Percentiles rank a stretch among this genome's conserved stretches.
Evolutionary conservation across 2,888 invertebrate genomes (phyloP).

Genomic region (Cenopis cana): DNA sequence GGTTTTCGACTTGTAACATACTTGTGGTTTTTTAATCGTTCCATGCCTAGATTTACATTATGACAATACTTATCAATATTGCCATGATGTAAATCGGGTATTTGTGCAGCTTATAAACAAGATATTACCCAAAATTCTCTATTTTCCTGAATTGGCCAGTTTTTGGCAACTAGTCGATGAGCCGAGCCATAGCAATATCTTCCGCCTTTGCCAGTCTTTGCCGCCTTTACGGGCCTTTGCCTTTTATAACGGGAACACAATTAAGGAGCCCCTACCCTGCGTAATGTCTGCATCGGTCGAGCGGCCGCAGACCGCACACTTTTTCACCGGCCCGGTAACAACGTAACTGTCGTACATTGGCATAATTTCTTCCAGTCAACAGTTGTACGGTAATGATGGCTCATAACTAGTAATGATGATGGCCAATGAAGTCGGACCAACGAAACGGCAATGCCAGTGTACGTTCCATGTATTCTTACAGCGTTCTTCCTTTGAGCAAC

Average conservation of each 20-base stretch:
- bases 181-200: neutral
- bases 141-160: neutral
- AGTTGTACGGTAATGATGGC: slow-evolving; percentile 46
- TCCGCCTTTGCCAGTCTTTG: neutral
- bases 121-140: neutral
- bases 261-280: slow-evolving; percentile 30
- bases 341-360: slow-evolving; percentile 52
- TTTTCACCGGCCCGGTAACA: slow-evolving; percentile 48
- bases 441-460: slow-evolving; percentile 39
- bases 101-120: neutral
- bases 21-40: no score
- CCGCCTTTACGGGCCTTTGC: neutral
- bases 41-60: neutral
- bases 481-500: slow-evolving; percentile 12
- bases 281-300: slow-evolving; percentile 42
- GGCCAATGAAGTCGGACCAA: slow-evolving; percentile 38
- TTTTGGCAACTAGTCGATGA: neutral
- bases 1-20: no score
- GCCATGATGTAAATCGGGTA: no score
- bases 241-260: slow-evolving; percentile 37
- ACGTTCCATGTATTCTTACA: neutral
- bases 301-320: slow-evolving; percentile 47
- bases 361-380: slow-evolving; percentile 51
- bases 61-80: no score
- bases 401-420: slow-evolving; percentile 47